Base-by-base conservation (phyloP, 2,888 invertebrate genomes). In the Zygaena filipendulae region DNA sequence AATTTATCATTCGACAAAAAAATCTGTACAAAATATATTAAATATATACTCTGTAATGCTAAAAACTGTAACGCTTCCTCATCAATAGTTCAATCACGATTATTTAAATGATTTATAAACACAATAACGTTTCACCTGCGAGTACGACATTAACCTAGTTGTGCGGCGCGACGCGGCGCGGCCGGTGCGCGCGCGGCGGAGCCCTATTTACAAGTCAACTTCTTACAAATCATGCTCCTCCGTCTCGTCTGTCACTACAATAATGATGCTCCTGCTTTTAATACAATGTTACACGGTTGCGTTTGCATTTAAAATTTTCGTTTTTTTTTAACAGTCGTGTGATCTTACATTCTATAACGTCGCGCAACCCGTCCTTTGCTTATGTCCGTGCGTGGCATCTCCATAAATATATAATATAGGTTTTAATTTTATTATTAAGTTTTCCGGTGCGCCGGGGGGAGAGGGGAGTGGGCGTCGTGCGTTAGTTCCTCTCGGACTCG, bases 401-500 rank as follows among this genome's bases (percentile, higher is more conserved):
- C 71, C 69, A 69, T 72, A 67, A 67, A 68, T 67, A 72, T 70
- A 69, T n/a, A n/a, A n/a, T n/a, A n/a, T n/a, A n/a, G n/a, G 63
- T 64, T 63, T 57, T 56, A 52, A 53, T 52, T n/a, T n/a, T n/a
- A n/a, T n/a, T n/a, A n/a, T 49, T 49, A n/a, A n/a, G n/a, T n/a
- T n/a, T n/a, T n/a, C n/a, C n/a, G n/a, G n/a, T n/a, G n/a, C n/a
- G n/a, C n/a, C n/a, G n/a, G n/a, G 54, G 47, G 57, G 53, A 55
- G 45, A 43, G 40, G 46, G 40, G 43, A 44, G 32, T 32, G 47
- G 42, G 45, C 35, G 45, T 54, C 50, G 55, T 43, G 57, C 51
- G 72, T 62, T 81, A 81, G 75, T 81, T 80, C 56, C 87, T 85
- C 67, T 89, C 91, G 51, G 87, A 85, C 70, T 90, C 90, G 58